A percentile compares a stretch with the other conserved stretches of the same genome.
Conservation (phyloP, 1,140 invertebrate species). For the Trachymyrmex cornetzi region DNA sequence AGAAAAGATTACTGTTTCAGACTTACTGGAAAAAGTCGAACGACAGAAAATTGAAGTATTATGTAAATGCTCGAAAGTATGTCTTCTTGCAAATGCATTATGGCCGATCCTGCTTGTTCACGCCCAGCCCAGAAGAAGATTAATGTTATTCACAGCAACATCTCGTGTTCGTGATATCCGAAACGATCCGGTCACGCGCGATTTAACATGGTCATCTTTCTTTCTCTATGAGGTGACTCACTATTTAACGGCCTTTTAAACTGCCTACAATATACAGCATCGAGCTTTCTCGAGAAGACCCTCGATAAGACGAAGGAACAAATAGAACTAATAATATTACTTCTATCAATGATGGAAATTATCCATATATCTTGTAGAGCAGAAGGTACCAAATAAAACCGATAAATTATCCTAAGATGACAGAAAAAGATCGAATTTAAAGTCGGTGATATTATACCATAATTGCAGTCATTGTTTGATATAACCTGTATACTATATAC, state of each 20-base stretch:
- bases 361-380: neutral
- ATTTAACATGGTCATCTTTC: conserved; percentile 64
- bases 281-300: conserved; percentile 13
- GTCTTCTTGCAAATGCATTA: conserved; percentile 34
- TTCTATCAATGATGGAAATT: conserved; percentile 17
- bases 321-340: conserved; percentile 37
- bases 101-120: conserved; percentile 1
- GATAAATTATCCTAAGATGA: too few species aligned
- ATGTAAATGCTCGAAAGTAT: neutral
- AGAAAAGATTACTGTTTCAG: neutral
- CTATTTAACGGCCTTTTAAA: conserved; percentile 68
- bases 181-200: conserved; percentile 33
- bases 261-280: conserved; percentile 30
- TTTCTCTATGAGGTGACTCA: conserved; percentile 66
- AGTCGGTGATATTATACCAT: neutral
- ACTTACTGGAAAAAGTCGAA: conserved; percentile 8
- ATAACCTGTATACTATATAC: neutral
- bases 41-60: neutral
- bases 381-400: neutral
- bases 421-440: too few species aligned
- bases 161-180: conserved; percentile 45
- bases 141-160: conserved; percentile 63
- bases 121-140: conserved; percentile 32
- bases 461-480: conserved; percentile 4
- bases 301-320: conserved; percentile 47